Conservation (phyloP, 2,113 vertebrate species). For the Dasyurus viverrinus region DNA sequence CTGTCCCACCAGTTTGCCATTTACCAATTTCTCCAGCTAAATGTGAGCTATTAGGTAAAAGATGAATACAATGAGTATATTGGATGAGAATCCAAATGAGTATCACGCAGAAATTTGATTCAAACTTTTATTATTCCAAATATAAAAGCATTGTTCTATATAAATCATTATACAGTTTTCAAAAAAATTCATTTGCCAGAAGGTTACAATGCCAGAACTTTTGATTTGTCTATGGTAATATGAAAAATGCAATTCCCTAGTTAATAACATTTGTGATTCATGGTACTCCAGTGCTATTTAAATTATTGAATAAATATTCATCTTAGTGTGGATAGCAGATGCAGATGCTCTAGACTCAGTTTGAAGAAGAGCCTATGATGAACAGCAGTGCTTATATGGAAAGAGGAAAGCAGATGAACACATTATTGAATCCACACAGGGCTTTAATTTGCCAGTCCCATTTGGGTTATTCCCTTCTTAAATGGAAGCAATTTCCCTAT, state of each 20-base stretch:
- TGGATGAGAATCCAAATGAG: background rate
- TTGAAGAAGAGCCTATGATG: background rate
- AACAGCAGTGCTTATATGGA: background rate
- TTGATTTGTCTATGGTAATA: background rate
- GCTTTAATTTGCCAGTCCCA: background rate
- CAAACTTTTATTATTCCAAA: slow-evolving; percentile 22
- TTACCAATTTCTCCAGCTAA: background rate
- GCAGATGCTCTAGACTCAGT: background rate
- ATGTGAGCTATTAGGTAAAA: background rate
- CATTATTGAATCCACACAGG: background rate
- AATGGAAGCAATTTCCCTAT: background rate
- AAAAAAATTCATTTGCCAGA: background rate
- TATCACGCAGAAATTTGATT: background rate
- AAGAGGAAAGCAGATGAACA: slow-evolving; percentile 8
- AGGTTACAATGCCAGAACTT: background rate
- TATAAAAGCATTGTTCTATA: background rate
- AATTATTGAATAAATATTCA: slow-evolving; percentile 28
- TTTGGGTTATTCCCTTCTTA: slow-evolving; percentile 3
- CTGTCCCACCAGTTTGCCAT: background rate
- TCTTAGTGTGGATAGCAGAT: background rate
- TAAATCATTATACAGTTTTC: background rate
- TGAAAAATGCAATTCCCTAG: background rate
- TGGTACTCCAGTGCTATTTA: background rate
- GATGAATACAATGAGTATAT: background rate
- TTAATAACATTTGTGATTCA: slow-evolving; percentile 1